phyloP scores from a whole-genome alignment of 2,888 invertebrate genomes.

The Trissolcus japonicus region DNA sequence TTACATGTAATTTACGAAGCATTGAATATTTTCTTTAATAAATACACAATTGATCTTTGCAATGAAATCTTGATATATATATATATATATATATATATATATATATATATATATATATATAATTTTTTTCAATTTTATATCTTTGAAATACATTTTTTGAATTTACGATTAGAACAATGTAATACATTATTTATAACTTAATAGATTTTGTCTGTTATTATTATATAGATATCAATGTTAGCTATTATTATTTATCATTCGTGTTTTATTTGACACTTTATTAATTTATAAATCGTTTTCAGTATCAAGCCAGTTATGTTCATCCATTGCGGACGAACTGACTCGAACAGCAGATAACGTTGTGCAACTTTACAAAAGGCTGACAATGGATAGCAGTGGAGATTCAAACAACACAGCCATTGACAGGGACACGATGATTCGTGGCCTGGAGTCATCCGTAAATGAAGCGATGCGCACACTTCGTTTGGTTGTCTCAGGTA shows the following conservation, averaged over 20 bases:
- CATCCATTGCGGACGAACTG: conserved; percentile 81
- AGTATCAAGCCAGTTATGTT: conserved; percentile 82
- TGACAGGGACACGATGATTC: conserved; percentile 77
- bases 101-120: no score
- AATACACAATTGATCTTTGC: no score
- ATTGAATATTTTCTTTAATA: no score
- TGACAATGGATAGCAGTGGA: conserved; percentile 78
- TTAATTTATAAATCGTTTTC: conserved; percentile 50
- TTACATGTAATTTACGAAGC: neutral
- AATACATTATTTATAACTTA: neutral
- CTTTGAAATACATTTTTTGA: no score
- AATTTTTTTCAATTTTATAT: no score
- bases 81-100: no score
- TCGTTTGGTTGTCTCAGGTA: conserved; percentile 70
- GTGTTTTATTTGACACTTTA: no score
- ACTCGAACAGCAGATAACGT: conserved; percentile 84
- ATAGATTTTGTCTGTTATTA: neutral
- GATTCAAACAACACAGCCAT: conserved; percentile 67
- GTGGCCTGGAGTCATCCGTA: conserved; percentile 74
- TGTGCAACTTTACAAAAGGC: conserved; percentile 82
- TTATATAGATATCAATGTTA: neutral
- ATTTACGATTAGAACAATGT: neutral
- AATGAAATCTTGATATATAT: no score
- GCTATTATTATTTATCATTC: neutral
- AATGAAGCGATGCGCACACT: conserved; percentile 75